phyloP scores from a whole-genome alignment of 2,797 vertebrate genomes.

The Neosalanx taihuensis region DNA sequence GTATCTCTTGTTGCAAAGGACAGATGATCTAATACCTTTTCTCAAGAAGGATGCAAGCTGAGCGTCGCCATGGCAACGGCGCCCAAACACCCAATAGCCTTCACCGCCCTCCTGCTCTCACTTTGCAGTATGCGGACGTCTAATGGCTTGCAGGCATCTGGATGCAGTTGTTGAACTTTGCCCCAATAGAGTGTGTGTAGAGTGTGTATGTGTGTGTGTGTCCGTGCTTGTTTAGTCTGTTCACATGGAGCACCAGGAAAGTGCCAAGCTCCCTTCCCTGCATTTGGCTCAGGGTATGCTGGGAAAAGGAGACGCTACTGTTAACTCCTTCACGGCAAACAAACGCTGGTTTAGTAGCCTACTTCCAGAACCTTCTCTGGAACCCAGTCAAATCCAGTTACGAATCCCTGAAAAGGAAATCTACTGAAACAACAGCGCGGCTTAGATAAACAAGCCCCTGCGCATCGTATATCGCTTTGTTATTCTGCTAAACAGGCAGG shows the following conservation, averaged over 20 bases:
- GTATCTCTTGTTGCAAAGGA: constrained; percentile 41
- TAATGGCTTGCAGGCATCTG: constrained; percentile 72
- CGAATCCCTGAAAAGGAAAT: background rate
- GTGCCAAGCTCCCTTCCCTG: constrained; percentile 59
- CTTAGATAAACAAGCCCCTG: background rate
- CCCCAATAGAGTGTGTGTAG: constrained; percentile 68
- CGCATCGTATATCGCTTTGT: background rate
- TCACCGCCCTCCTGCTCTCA: constrained; percentile 52
- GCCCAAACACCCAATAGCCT: constrained; percentile 76
- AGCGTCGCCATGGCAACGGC: constrained; percentile 72
- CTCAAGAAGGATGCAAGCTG: constrained; percentile 58
- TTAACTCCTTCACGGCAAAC: constrained; percentile 16
- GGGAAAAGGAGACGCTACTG: constrained; percentile 53
- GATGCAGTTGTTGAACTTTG: constrained; percentile 77
- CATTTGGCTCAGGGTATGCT: constrained; percentile 52
- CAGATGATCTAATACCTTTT: constrained; percentile 70
- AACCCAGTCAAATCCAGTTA: background rate
- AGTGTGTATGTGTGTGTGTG: constrained; percentile 46
- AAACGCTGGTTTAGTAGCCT: background rate
- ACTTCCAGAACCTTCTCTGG: background rate
- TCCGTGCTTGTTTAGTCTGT: constrained; percentile 74
- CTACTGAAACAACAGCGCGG: background rate
- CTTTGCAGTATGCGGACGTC: constrained; percentile 61
- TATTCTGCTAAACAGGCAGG: background rate
- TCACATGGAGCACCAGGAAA: constrained; percentile 71